These are phyloP conservation scores for Oscheius sp. DNA, from an alignment of 2,888 invertebrate genomes.

Conservation along the genomic window DNA sequence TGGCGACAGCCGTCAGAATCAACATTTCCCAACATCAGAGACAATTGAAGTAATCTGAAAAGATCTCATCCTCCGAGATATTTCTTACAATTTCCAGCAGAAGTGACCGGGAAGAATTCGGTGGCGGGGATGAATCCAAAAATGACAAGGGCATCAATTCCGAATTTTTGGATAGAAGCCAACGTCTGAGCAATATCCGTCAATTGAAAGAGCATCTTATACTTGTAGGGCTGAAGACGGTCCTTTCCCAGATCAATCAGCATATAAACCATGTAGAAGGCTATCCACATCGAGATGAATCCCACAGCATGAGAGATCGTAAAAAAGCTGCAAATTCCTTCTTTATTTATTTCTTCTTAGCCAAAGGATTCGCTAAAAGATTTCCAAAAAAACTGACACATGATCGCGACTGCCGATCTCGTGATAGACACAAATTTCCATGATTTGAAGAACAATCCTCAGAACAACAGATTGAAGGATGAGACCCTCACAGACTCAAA, in stretches of 20 bases:
- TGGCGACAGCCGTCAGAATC: background rate
- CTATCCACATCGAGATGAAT: slow-evolving; percentile 19
- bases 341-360: no score
- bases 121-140: background rate
- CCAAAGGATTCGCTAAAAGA: background rate
- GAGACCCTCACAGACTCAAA: slow-evolving; percentile 17
- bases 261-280: slow-evolving; percentile 25
- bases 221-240: slow-evolving; percentile 19
- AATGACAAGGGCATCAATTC: slow-evolving; percentile 1
- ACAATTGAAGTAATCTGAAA: slow-evolving; percentile 25
- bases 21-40: slow-evolving; percentile 24
- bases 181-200: slow-evolving; percentile 16
- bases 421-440: slow-evolving; percentile 15
- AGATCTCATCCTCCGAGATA: no score
- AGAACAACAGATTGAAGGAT: slow-evolving; percentile 21
- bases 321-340: slow-evolving; percentile 7
- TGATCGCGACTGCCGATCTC: slow-evolving; percentile 12
- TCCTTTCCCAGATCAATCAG: slow-evolving; percentile 26
- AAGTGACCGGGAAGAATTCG: background rate
- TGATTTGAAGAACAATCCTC: slow-evolving; percentile 13
- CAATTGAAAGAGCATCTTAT: slow-evolving; percentile 2
- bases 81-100: background rate
- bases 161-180: slow-evolving; percentile 17
- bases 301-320: slow-evolving; percentile 16
- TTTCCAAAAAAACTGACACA: background rate